phyloP scores from a whole-genome alignment of 2,113 vertebrate genomes.

The Crotalus viridis region DNA sequence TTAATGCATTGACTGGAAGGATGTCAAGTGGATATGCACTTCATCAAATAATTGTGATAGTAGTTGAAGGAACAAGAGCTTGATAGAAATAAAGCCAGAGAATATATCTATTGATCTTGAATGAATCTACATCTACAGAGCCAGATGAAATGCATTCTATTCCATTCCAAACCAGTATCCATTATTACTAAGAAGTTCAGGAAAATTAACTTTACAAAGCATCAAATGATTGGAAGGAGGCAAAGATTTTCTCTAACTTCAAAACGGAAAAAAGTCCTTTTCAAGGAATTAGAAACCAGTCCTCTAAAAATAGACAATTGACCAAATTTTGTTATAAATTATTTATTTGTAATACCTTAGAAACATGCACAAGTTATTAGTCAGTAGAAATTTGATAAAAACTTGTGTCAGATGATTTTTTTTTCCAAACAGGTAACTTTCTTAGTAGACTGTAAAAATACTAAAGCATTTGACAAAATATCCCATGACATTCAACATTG shows the following conservation, averaged over 20 bases:
- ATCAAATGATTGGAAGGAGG: background rate
- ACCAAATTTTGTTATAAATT: background rate
- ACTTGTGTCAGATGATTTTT: background rate
- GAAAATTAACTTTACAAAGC: background rate
- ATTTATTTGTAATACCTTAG: background rate
- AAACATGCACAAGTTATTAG: background rate
- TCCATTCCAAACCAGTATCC: background rate
- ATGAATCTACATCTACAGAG: background rate
- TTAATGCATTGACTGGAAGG: background rate
- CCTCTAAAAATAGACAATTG: background rate
- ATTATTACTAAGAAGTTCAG: background rate
- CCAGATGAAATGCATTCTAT: background rate
- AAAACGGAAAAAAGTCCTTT: background rate
- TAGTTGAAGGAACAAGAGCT: background rate
- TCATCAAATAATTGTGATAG: background rate
- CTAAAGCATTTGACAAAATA: background rate
- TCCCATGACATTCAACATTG: background rate
- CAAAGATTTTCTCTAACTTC: background rate
- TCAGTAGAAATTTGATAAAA: background rate
- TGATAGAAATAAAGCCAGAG: background rate
- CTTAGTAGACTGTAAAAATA: background rate
- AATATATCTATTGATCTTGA: background rate
- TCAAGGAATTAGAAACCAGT: background rate
- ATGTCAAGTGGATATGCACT: background rate
- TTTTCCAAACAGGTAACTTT: background rate